Base-by-base conservation (phyloP, 2,888 invertebrate species). In the Pyrrhia umbra region DNA sequence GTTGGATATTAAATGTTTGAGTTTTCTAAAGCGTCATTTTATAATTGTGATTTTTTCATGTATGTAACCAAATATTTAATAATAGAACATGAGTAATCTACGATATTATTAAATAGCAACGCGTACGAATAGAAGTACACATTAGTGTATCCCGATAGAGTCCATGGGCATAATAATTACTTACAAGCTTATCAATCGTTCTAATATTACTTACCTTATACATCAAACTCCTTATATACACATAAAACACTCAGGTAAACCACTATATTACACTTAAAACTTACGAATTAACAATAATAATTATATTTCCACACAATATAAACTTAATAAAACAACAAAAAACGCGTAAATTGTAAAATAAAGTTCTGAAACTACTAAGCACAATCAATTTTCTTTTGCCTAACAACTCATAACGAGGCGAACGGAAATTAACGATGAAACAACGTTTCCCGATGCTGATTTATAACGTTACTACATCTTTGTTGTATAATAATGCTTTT, bases 401-500 rank as follows among this genome's bases (percentile, higher is more conserved):
- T 20, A 47, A 30, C 54, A 47, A 61, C 54, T 61, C 75, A 83
- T 81, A 80, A 84, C 51, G 69, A 89, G 85, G 89, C 81, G 82
- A 83, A 80, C 81, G 69, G 77, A 79, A 85, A 87, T 89, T 87
- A 85, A 85, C 83, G 81, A 84, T 80, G 87, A 86, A 89, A 85
- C 88, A 88, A 90, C 84, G 83, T 87, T 90, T 89, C 79, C 79
- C 80, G 80, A 84, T 75, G 69, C 83, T 86, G 83, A 84, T 87
- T 86, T 88, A 89, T 86, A 84, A 88, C 85, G 90, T 86, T 90
- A 92, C 92, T 91, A 93, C 91, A 92, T 93, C 81, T 85, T 92
- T 88, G 81, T 83, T 84, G 86, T 75, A 81, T 81, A 80, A 80
- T 83, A 87, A 81, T 78, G 85, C 86, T 89, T 93, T 91, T 91